Conservation (phyloP, 1,140 invertebrate genomes). For the Galleria mellonella region DNA sequence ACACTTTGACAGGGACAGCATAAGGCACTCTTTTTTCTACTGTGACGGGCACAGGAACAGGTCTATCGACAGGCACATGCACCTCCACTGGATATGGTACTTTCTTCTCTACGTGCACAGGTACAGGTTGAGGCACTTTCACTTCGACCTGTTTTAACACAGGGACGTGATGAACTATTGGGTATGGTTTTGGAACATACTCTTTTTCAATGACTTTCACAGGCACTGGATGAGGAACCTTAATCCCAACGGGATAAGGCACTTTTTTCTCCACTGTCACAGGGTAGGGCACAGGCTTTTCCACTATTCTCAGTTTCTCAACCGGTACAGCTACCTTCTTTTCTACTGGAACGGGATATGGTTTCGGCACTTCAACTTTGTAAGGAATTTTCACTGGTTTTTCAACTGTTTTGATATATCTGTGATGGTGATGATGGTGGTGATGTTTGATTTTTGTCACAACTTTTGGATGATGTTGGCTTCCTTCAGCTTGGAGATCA, state of each 20-base stretch:
- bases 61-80: constrained; percentile 72
- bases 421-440: constrained; percentile 78
- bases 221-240: constrained; percentile 70
- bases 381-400: constrained; percentile 69
- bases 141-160: constrained; percentile 69
- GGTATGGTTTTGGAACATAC: constrained; percentile 75
- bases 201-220: constrained; percentile 71
- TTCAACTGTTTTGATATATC: constrained; percentile 75
- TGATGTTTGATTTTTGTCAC: constrained; percentile 76
- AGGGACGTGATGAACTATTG: constrained; percentile 73
- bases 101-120: constrained; percentile 74
- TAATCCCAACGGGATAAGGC: constrained; percentile 78
- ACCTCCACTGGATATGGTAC: constrained; percentile 69
- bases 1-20: constrained; percentile 63
- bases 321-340: constrained; percentile 78
- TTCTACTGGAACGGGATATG: constrained; percentile 76
- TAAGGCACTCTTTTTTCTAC: constrained; percentile 75
- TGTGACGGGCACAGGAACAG: constrained; percentile 60
- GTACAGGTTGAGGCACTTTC: constrained; percentile 68
- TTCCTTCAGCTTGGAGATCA: constrained; percentile 36
- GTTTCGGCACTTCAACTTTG: constrained; percentile 71
- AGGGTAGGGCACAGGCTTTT: constrained; percentile 77
- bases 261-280: constrained; percentile 79
- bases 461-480: constrained; percentile 29
- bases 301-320: constrained; percentile 78